Evolutionary conservation across 2,888 invertebrate genomes (phyloP).

Genomic region (Lasioglossum lativentre): DNA sequence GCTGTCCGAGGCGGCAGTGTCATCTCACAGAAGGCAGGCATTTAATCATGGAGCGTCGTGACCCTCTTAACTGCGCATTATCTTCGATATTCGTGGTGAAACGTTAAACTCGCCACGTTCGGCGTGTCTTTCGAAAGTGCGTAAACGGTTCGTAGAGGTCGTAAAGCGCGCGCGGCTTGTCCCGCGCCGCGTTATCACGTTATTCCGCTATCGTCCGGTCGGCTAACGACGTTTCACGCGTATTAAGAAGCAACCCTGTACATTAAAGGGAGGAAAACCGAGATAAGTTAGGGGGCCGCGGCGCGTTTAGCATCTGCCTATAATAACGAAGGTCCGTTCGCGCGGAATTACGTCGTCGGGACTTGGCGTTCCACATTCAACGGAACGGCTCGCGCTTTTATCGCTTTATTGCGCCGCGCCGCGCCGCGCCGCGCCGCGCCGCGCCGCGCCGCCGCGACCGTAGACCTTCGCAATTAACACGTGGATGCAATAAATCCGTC

Average conservation of each 20-base stretch:
- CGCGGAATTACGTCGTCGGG: slow-evolving; percentile 35
- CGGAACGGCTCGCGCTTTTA: slow-evolving; percentile 54
- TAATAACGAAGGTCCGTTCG: slow-evolving; percentile 49
- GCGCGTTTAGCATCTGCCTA: slow-evolving; percentile 64
- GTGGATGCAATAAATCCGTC: slow-evolving; percentile 51
- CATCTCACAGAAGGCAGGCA: background rate
- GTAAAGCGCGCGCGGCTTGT: background rate
- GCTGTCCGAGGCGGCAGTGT: background rate
- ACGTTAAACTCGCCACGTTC: background rate
- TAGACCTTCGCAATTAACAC: slow-evolving; percentile 59
- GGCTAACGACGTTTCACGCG: background rate
- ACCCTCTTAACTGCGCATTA: background rate
- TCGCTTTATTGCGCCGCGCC: slow-evolving; percentile 54
- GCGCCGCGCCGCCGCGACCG: slow-evolving; percentile 6
- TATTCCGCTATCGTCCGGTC: background rate
- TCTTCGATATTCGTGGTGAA: background rate
- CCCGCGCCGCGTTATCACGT: background rate
- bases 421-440: slow-evolving; percentile 38
- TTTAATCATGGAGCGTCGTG: background rate
- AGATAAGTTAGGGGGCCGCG: slow-evolving; percentile 25
- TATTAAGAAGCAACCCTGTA: slow-evolving; percentile 27
- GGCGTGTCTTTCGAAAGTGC: background rate
- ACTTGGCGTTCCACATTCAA: slow-evolving; percentile 33
- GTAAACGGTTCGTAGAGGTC: background rate
- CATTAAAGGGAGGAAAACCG: slow-evolving; percentile 11